Conservation (phyloP, 2,797 vertebrate species). For the Rhinella marina region DNA sequence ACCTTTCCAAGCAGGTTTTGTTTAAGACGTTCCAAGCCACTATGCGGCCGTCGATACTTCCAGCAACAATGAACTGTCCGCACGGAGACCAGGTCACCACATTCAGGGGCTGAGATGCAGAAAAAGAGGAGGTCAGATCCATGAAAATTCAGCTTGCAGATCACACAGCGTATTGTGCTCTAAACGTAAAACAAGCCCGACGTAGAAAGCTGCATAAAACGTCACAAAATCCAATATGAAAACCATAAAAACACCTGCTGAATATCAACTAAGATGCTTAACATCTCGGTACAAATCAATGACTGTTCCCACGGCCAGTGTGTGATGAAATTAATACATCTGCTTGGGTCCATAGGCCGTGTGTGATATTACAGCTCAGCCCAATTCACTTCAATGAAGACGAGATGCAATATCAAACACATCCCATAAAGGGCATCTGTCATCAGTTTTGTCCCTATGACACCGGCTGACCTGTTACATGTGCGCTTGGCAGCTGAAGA, state of each 20-base stretch:
- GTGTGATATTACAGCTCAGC: too few species aligned
- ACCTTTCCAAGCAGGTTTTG: constrained; percentile 90
- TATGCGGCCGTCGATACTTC: constrained; percentile 82
- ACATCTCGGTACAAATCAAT: neutral
- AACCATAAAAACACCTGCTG: neutral
- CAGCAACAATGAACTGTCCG: constrained; percentile 86
- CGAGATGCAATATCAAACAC: too few species aligned
- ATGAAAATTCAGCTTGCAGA: neutral
- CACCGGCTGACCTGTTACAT: too few species aligned
- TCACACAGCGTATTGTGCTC: neutral
- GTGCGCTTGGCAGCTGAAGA: too few species aligned
- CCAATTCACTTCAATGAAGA: too few species aligned
- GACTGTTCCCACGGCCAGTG: too few species aligned
- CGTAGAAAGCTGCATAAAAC: neutral
- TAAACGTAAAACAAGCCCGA: neutral
- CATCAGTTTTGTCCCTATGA: too few species aligned
- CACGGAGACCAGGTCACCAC: constrained; percentile 91
- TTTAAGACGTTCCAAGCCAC: constrained; percentile 85
- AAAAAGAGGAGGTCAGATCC: neutral
- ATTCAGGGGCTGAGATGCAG: constrained; percentile 81
- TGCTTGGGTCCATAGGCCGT: too few species aligned
- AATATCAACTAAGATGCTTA: neutral
- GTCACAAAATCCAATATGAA: neutral
- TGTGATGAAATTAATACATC: too few species aligned
- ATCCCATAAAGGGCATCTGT: too few species aligned